Base-by-base conservation (phyloP, 30 jellyfish, hydroid and myxozoan genomes). In the Morbakka virulenta region DNA sequence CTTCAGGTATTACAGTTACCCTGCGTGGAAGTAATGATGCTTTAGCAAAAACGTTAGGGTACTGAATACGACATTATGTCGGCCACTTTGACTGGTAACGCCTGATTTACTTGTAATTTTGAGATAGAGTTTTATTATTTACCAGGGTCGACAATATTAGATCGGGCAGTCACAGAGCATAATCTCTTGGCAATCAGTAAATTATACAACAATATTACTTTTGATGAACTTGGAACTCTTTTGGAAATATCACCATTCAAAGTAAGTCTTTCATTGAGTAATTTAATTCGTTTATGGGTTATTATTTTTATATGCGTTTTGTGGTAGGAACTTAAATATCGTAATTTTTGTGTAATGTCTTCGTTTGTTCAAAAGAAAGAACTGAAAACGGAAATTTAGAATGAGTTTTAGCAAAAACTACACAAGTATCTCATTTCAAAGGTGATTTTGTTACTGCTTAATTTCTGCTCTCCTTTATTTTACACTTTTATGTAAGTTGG, bases 101-200 rank as follows among this genome's bases (percentile, higher is more conserved):
- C 70, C 26, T 23, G 77, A 65, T 22, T 12, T 6, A 14, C 2
- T 2, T 72, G 29, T 72, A 49, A 22, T 41, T 50, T 48, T 74
- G 23, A 1, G 6, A 4, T 29, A 2, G 17, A 0, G 1, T 12
- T 28, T 4, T 22, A 35, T 22, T 49, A 50, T 73, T 35, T 22
- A 25, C 23, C 51, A 87, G 96, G 96, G 2, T 87, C 96, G 2
- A 87, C 87, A 20, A 87, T 87, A 57, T 74, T 87, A 1, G 96
- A 87, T 64, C 84, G 96, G 1, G 96, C 96, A 6, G 96, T 87
- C 14, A 87, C 75, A n/a, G 96, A 87, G 64, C 96, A 87, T 48
- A 87, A 87, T 48, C 82, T 87, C 0, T 49, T 87, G 27, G 96
- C 96, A 2, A 90, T 87, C 69, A 87, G 96, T 35, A 84, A 83